Evolutionary conservation across 1,140 invertebrate genomes (phyloP).

Genomic region (Aphaenogaster ashmeadi): DNA sequence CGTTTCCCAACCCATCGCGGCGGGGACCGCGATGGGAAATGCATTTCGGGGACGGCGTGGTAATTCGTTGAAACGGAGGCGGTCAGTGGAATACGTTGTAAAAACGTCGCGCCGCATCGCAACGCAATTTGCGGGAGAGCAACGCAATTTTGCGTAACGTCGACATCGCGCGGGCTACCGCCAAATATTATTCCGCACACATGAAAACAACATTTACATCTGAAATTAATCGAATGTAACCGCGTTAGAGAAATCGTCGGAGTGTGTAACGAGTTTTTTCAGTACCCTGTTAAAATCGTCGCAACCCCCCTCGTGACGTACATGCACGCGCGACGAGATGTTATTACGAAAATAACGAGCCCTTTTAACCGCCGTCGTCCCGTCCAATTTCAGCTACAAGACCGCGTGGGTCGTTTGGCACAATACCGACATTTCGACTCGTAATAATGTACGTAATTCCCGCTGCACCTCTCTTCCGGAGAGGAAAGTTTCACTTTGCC

Average conservation of each 20-base stretch:
- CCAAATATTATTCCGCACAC: background rate
- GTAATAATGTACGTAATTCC: slow-evolving; percentile 61
- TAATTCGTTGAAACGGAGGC: slow-evolving; percentile 11
- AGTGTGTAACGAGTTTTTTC: slow-evolving; percentile 25
- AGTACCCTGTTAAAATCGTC: slow-evolving; percentile 15
- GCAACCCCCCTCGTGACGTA: slow-evolving; percentile 8
- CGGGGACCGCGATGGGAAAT: background rate
- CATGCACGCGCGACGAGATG: slow-evolving; percentile 54
- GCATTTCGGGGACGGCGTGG: background rate
- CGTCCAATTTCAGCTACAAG: slow-evolving; percentile 61
- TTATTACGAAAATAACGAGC: slow-evolving; percentile 64
- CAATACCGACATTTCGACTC: slow-evolving; percentile 61
- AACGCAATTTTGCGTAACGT: slow-evolving; percentile 7
- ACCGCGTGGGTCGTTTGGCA: slow-evolving; percentile 54
- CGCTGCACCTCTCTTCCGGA: slow-evolving; percentile 49
- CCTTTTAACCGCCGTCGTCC: slow-evolving; percentile 55
- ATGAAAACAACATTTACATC: slow-evolving; percentile 18
- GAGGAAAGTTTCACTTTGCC: slow-evolving; percentile 56
- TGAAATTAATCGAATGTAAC: slow-evolving; percentile 41
- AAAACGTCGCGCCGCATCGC: slow-evolving; percentile 9
- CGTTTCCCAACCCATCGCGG: slow-evolving; percentile 44
- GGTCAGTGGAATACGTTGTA: background rate
- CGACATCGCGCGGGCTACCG: background rate
- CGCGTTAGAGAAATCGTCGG: background rate
- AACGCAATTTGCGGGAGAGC: background rate